phyloP scores from a whole-genome alignment of 2,797 vertebrate genomes.

The Xiphophorus birchmanni region DNA sequence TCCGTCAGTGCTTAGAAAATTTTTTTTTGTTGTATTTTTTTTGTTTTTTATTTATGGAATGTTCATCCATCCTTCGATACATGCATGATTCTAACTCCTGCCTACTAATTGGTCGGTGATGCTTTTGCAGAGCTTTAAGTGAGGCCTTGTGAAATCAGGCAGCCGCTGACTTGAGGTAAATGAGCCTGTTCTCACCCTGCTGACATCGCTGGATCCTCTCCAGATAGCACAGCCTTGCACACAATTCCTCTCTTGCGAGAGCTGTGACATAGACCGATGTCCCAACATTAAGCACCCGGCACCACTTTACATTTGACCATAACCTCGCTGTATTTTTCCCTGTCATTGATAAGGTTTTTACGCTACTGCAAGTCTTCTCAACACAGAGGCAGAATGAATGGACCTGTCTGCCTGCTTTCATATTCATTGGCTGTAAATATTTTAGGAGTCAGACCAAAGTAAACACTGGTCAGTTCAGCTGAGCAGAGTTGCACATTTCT shows the following conservation, averaged over 20 bases:
- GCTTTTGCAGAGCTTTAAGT: slow-evolving; percentile 41
- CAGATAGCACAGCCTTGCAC: slow-evolving; percentile 55
- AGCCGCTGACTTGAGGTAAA: slow-evolving; percentile 66
- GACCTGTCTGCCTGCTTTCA: slow-evolving; percentile 38
- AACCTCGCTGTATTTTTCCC: slow-evolving; percentile 53
- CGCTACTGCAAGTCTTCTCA: slow-evolving; percentile 1
- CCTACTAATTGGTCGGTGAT: slow-evolving; percentile 37
- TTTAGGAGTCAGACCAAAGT: slow-evolving; percentile 53
- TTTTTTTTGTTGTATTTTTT: background rate
- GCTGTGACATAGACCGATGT: slow-evolving; percentile 75
- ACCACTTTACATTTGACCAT: slow-evolving; percentile 66
- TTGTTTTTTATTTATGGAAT: too few relatives aligned
- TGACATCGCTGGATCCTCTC: slow-evolving; percentile 71
- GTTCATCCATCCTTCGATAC: background rate
- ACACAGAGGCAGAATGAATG: slow-evolving; percentile 8
- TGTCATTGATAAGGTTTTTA: slow-evolving; percentile 19
- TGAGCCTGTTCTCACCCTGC: slow-evolving; percentile 67
- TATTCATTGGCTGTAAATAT: slow-evolving; percentile 69
- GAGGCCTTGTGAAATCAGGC: slow-evolving; percentile 57
- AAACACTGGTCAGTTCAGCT: slow-evolving; percentile 58
- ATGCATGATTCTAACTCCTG: background rate
- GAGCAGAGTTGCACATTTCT: slow-evolving; percentile 50
- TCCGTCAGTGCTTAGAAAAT: background rate
- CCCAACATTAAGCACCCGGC: slow-evolving; percentile 61
- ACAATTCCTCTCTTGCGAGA: slow-evolving; percentile 46